phyloP scores from a whole-genome alignment of 2,797 vertebrate genomes.

The Mormyrops boulengeri region DNA sequence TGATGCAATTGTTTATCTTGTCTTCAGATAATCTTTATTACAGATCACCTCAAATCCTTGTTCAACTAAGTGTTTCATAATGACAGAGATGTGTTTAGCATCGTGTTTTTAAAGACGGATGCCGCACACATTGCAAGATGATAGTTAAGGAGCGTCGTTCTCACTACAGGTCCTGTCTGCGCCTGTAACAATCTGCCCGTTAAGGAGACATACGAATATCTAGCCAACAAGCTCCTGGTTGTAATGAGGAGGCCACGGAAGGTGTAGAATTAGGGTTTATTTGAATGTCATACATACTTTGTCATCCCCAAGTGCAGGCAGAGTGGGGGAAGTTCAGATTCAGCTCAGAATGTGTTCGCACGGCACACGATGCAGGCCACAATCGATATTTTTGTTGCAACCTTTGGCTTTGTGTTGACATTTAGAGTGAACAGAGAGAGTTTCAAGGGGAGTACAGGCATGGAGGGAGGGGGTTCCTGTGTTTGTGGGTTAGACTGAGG shows the following conservation, averaged over 20 bases:
- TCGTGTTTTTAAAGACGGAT: background rate
- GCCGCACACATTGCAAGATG: background rate
- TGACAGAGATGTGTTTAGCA: background rate
- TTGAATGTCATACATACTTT: background rate
- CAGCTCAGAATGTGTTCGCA: background rate
- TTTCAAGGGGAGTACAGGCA: background rate
- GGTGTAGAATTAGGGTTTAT: background rate
- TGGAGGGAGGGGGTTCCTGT: background rate
- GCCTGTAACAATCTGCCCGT: background rate
- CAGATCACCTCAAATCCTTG: background rate
- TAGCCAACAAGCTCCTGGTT: background rate
- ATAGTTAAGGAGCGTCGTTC: background rate
- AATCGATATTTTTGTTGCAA: background rate
- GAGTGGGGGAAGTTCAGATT: background rate
- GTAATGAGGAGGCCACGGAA: background rate
- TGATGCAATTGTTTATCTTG: background rate
- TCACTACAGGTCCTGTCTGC: background rate
- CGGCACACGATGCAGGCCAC: background rate
- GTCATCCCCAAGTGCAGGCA: background rate
- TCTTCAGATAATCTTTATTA: background rate
- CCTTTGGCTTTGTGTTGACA: background rate
- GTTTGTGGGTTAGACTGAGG: background rate
- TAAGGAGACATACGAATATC: background rate
- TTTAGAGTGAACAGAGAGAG: background rate
- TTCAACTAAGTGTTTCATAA: background rate